phyloP scores from a whole-genome alignment of 2,888 invertebrate genomes.

The Rhopalosiphum nymphaeae region DNA sequence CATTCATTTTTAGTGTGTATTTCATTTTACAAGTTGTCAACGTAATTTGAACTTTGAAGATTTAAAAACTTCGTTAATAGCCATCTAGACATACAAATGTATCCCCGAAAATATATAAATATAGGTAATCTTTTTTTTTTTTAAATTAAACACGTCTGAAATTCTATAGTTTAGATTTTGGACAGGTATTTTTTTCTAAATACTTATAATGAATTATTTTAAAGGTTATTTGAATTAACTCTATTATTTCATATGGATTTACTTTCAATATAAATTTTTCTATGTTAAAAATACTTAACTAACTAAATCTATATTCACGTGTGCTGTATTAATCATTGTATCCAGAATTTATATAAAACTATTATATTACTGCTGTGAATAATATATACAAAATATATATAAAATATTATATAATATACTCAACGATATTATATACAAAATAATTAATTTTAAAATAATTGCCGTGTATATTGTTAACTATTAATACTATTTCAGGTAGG shows the following conservation, averaged over 20 bases:
- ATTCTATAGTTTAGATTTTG: not conserved
- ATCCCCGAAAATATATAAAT: not conserved
- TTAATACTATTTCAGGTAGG: not conserved
- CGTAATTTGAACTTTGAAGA: not conserved
- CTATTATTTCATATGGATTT: not conserved
- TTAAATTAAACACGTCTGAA: not conserved
- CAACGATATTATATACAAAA: not conserved
- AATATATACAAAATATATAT: too few species aligned
- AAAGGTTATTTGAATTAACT: not conserved
- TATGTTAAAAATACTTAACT: not conserved
- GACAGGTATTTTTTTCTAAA: not conserved
- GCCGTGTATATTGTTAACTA: not conserved
- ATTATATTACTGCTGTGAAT: not conserved
- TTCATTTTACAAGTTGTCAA: not conserved
- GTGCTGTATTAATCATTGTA: not conserved
- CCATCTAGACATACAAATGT: not conserved
- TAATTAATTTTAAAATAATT: not conserved
- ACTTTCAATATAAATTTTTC: not conserved
- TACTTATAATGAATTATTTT: not conserved
- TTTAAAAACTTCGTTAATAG: not conserved
- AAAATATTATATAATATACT: too few species aligned
- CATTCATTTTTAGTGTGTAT: not conserved
- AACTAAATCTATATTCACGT: not conserved
- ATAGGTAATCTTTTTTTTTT: not conserved
- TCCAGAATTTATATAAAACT: not conserved